A percentile compares a stretch with the other conserved stretches of the same genome.
phyloP scores from a whole-genome alignment of 1,140 invertebrate genomes.

The Plutomurus gul region DNA sequence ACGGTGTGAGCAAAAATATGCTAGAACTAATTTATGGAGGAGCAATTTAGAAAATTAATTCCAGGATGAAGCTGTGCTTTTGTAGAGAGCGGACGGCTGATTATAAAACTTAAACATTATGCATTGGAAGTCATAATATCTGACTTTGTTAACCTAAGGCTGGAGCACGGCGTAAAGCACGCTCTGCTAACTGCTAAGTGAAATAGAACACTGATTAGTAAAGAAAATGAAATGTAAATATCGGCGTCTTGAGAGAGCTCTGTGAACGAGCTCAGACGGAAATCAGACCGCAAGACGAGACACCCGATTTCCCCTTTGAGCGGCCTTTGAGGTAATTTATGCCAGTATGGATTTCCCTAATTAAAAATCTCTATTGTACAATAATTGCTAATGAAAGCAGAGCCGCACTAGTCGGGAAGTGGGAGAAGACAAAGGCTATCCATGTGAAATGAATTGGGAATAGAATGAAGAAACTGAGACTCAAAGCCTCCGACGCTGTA shows the following conservation, averaged over 20 bases:
- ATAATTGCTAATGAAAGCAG: conserved; percentile 48
- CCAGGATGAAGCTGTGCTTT: not conserved
- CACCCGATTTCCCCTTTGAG: conserved; percentile 18
- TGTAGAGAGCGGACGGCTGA: not conserved
- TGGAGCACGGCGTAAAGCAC: not conserved
- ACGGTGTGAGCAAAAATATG: not conserved
- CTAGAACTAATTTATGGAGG: not conserved
- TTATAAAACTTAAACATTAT: conserved; percentile 9
- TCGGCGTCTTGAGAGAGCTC: not conserved
- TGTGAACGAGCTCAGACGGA: not conserved
- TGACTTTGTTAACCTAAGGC: not conserved
- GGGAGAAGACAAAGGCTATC: conserved; percentile 34
- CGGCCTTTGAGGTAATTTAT: conserved; percentile 15
- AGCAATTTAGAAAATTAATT: conserved; percentile 19
- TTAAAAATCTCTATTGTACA: conserved; percentile 47
- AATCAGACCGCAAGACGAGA: not conserved
- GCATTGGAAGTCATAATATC: not conserved
- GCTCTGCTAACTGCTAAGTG: not conserved
- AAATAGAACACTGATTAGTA: conserved; percentile 4
- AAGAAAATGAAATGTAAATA: conserved; percentile 1
- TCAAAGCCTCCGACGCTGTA: conserved; percentile 6
- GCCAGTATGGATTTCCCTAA: conserved; percentile 28
- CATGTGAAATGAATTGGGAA: conserved; percentile 23
- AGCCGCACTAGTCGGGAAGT: not conserved
- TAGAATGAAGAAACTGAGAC: conserved; percentile 3